Evolutionary conservation across 2,797 vertebrate species (phyloP).

Genomic region (Cottoperca gobio): DNA sequence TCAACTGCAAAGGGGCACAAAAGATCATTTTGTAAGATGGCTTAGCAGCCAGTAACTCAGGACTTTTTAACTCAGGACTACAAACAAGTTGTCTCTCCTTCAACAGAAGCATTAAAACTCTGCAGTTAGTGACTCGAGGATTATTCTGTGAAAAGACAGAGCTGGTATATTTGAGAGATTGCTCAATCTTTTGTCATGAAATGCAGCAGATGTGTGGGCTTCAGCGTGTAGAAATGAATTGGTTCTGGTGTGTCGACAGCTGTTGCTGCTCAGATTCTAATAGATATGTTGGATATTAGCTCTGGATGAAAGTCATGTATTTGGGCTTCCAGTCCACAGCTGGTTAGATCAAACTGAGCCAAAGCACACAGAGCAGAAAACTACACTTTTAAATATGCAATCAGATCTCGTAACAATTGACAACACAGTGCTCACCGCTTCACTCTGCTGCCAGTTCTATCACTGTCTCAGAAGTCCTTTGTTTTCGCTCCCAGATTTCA

Average conservation of each 20-base stretch:
- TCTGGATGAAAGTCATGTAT: not conserved
- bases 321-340: not conserved
- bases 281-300: not conserved
- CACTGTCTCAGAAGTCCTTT: not conserved
- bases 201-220: not conserved
- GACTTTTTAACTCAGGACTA: not conserved
- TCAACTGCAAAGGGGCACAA: constrained; percentile 48
- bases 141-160: not conserved
- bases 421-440: not conserved
- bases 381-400: not conserved
- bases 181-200: not conserved
- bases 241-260: not conserved
- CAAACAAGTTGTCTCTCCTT: not conserved
- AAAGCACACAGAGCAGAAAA: not conserved
- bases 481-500: not conserved
- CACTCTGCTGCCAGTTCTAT: not conserved
- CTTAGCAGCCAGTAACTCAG: constrained; percentile 22
- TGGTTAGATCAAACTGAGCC: not conserved
- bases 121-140: not conserved
- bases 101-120: not conserved
- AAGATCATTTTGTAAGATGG: constrained; percentile 45
- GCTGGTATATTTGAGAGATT: not conserved
- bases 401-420: not conserved
- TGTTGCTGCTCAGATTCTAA: not conserved
- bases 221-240: not conserved